Evolutionary conservation across 2,797 vertebrate species (phyloP).

Genomic region (Borostomias antarcticus): DNA sequence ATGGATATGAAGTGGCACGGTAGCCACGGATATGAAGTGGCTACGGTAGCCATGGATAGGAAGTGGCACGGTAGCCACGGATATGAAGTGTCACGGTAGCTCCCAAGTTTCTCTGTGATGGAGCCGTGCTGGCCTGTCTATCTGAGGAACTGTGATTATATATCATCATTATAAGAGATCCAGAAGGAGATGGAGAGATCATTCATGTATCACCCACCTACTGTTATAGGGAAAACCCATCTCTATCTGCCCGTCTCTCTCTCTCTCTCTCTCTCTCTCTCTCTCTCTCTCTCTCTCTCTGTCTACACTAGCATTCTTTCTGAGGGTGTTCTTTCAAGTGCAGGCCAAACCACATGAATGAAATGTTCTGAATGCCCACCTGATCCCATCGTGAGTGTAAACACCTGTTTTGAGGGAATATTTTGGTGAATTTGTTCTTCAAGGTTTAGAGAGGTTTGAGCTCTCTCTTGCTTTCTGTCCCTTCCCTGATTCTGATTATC

Average conservation of each 20-base stretch:
- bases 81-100: neutral
- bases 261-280: neutral
- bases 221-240: neutral
- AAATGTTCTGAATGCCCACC: constrained; percentile 19
- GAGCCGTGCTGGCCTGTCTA: no score
- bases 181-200: neutral
- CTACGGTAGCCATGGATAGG: no score
- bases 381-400: neutral
- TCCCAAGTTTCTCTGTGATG: neutral
- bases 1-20: neutral
- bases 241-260: no score
- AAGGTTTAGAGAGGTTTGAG: neutral
- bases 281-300: neutral
- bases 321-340: constrained; percentile 20
- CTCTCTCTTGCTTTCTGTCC: neutral
- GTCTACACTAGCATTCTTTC: constrained; percentile 32
- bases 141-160: no score
- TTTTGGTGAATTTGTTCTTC: neutral
- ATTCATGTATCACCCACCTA: constrained; percentile 9
- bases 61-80: no score
- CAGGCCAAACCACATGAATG: constrained; percentile 40
- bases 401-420: neutral
- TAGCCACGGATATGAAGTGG: no score
- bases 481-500: neutral
- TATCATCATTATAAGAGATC: no score